Evolutionary conservation across 1,140 invertebrate genomes (phyloP), one percentile per base, ranked within the genome.

Genomic region (Anthonomus grandis): DNA sequence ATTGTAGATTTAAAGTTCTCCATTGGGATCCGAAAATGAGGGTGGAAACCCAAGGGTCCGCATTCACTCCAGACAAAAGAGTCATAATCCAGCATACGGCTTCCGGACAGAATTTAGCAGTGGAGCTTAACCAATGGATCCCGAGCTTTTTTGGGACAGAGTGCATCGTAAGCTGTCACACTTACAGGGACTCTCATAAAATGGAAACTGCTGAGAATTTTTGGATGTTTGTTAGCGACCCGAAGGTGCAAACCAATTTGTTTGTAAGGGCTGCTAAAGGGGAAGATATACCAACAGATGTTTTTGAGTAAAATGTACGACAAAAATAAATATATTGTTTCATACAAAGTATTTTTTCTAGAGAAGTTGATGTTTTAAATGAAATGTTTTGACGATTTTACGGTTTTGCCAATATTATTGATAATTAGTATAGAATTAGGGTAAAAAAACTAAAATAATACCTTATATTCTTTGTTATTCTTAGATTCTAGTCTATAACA

Each of bases 21-120:
- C 65, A 70, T 53, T 63, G 63, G 56, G 52, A 68, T 58, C 64
- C 66, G 3, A 49, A 64, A 39, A 54, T 53, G 13, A 48, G 70
- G 2, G 44, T 57, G 21, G 66, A 72, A 58, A 65, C 68, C 4
- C 34, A 25, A 10, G 70, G 70, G 12, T 65, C 64, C 4, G 38
- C 47, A 5, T 62, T 70, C 23, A 38, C 37, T 12, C 65, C 68
- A 4, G 62, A 66, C 56, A 46, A 51, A 0, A 60, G 57, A 37
- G 55, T 71, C 2, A 69, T 72, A 10, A 69, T 72, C 15, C 63
- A 70, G 31, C 69, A 72, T 51, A 63, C 67, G 2, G 68, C 70
- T 0, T 65, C 70, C 3, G 70, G 70, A 4, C 60, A 58, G 25
- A 71, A 71, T 60, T 54, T 71, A 39, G 65, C 67, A 3, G 64